Evolutionary conservation across 2,113 vertebrate genomes (phyloP).

Genomic region (Caracal caracal): DNA sequence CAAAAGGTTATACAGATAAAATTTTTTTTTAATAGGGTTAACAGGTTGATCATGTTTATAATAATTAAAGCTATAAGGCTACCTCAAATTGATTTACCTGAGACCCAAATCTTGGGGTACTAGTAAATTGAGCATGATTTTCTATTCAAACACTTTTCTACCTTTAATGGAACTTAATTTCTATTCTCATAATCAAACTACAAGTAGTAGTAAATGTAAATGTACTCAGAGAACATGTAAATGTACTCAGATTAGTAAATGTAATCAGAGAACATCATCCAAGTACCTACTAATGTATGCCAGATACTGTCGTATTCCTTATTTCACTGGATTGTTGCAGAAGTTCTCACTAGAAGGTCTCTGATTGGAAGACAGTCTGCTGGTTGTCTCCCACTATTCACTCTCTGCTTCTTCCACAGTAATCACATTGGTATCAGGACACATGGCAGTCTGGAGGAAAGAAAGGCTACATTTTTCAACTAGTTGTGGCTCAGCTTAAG

Average conservation of each 20-base stretch:
- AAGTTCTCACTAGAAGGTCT: neutral
- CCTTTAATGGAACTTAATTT: neutral
- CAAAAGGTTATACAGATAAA: neutral
- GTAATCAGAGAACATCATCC: neutral
- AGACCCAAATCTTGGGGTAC: neutral
- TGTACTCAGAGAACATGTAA: neutral
- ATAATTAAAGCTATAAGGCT: neutral
- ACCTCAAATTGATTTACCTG: neutral
- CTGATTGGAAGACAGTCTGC: neutral
- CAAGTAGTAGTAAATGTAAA: neutral
- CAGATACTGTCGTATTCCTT: neutral
- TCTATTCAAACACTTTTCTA: neutral
- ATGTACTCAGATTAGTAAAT: neutral
- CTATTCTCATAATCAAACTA: neutral
- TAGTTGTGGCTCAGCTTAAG: neutral
- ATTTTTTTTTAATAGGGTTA: neutral
- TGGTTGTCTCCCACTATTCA: neutral
- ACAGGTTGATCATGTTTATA: neutral
- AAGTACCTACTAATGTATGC: neutral
- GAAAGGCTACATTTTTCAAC: neutral
- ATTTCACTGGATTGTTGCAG: neutral
- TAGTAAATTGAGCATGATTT: neutral
- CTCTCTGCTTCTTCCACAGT: neutral
- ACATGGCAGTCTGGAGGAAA: neutral
- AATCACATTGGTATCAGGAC: neutral